These are phyloP conservation scores for Acromyrmex charruanus DNA, from an alignment of 1,140 invertebrate genomes.

Conservation along the genomic window DNA sequence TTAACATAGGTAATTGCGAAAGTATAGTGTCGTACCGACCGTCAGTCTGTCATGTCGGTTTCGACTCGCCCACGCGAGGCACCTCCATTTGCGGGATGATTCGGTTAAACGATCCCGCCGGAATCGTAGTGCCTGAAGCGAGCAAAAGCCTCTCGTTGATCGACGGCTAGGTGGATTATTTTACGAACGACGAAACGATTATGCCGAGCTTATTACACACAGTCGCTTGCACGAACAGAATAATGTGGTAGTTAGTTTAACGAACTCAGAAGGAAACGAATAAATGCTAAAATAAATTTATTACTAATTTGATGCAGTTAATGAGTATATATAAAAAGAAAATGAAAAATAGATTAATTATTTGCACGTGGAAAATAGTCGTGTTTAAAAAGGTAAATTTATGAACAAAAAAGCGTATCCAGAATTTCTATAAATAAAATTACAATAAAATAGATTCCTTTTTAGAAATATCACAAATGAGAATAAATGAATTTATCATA, in stretches of 20 bases:
- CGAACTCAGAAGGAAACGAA: background rate
- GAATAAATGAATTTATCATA: background rate
- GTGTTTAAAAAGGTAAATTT: background rate
- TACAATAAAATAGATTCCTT: background rate
- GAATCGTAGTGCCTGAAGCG: slow-evolving; percentile 23
- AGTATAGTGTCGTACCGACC: slow-evolving; percentile 60
- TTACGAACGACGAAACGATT: slow-evolving; percentile 40
- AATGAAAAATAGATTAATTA: background rate
- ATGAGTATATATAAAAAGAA: background rate
- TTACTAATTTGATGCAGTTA: background rate
- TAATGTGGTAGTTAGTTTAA: background rate
- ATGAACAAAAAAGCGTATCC: background rate
- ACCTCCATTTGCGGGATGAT: slow-evolving; percentile 50
- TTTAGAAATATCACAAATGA: background rate
- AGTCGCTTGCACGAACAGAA: slow-evolving; percentile 7
- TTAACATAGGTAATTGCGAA: slow-evolving; percentile 81
- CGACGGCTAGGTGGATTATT: slow-evolving; percentile 40
- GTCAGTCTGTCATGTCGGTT: slow-evolving; percentile 41
- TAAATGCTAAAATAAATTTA: background rate
- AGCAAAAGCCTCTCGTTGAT: slow-evolving; percentile 30
- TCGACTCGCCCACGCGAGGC: slow-evolving; percentile 20
- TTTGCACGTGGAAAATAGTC: background rate
- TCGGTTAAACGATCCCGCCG: slow-evolving; percentile 45
- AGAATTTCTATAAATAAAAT: too few relatives aligned
- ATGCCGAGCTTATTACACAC: slow-evolving; percentile 1